Conservation (phyloP, 2,797 vertebrate genomes). For the Pteropus rufus region DNA sequence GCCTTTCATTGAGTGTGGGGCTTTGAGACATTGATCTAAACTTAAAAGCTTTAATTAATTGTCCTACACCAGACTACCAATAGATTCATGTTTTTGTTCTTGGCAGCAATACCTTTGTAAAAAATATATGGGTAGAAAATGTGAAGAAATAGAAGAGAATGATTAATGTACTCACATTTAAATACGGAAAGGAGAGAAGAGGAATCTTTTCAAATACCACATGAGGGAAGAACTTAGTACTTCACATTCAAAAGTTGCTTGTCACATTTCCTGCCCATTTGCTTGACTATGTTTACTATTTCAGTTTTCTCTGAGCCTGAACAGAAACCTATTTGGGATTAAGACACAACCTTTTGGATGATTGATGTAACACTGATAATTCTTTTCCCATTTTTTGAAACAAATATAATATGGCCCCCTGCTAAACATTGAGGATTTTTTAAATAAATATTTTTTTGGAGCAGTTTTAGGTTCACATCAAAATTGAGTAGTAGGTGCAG, state of each 20-base stretch:
- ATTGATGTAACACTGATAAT: background rate
- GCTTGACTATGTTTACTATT: background rate
- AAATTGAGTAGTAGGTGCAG: background rate
- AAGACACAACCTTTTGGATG: background rate
- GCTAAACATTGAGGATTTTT: background rate
- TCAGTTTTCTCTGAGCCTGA: background rate
- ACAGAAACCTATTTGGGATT: background rate
- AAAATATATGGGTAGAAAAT: conserved; percentile 59
- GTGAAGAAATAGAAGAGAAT: conserved; percentile 45
- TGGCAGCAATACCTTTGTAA: conserved; percentile 45
- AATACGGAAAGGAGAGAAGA: conserved; percentile 25
- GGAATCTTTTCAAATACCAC: conserved; percentile 43
- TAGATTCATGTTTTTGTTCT: conserved; percentile 56
- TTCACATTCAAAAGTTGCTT: background rate
- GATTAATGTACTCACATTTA: conserved; percentile 58
- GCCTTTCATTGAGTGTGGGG: background rate
- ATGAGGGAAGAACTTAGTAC: conserved; percentile 16
- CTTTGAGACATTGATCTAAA: conserved; percentile 42
- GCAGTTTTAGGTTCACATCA: background rate
- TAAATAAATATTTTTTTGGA: background rate
- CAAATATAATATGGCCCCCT: background rate
- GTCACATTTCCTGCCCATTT: background rate
- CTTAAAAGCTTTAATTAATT: conserved; percentile 68
- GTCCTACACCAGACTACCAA: background rate
- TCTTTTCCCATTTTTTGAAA: background rate